Evolutionary conservation across 2,888 invertebrate genomes (phyloP).

Genomic region (Trachelus troglodyta): DNA sequence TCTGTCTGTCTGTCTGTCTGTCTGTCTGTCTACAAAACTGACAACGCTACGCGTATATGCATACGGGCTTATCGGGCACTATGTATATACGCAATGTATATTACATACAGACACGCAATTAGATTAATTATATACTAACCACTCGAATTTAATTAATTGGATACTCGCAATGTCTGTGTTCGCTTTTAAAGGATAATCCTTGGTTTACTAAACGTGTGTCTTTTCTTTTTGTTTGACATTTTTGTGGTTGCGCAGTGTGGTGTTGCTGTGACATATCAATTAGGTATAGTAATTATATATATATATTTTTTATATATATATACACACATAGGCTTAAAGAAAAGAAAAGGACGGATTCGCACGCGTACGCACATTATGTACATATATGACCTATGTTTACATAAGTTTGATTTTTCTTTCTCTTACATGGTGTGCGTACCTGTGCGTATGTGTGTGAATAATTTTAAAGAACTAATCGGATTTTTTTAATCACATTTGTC

Average conservation of each 20-base stretch:
- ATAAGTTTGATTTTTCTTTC: slow-evolving; percentile 34
- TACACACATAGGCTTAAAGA: slow-evolving; percentile 29
- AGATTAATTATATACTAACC: not conserved
- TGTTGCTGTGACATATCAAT: slow-evolving; percentile 55
- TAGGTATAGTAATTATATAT: slow-evolving; percentile 26
- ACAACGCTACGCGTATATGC: slow-evolving; percentile 50
- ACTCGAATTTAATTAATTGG: not conserved
- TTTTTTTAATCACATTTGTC: not conserved
- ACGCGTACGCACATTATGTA: slow-evolving; percentile 32
- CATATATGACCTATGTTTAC: not conserved
- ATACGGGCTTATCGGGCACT: slow-evolving; percentile 28
- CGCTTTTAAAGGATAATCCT: slow-evolving; percentile 17
- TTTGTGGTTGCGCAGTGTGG: slow-evolving; percentile 56
- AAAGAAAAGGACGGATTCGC: slow-evolving; percentile 19
- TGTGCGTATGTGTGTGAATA: slow-evolving; percentile 9
- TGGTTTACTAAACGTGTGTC: not conserved
- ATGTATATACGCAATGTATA: slow-evolving; percentile 12
- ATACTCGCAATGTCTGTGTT: slow-evolving; percentile 10
- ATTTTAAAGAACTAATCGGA: not conserved
- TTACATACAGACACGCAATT: slow-evolving; percentile 1
- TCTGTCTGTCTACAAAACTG: slow-evolving; percentile 18
- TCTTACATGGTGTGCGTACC: slow-evolving; percentile 30
- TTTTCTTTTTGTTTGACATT: not conserved
- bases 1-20: not conserved
- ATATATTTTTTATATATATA: slow-evolving; percentile 15